Evolutionary conservation across 2,113 vertebrate species (phyloP).

Genomic region (Sceloporus tristichus): DNA sequence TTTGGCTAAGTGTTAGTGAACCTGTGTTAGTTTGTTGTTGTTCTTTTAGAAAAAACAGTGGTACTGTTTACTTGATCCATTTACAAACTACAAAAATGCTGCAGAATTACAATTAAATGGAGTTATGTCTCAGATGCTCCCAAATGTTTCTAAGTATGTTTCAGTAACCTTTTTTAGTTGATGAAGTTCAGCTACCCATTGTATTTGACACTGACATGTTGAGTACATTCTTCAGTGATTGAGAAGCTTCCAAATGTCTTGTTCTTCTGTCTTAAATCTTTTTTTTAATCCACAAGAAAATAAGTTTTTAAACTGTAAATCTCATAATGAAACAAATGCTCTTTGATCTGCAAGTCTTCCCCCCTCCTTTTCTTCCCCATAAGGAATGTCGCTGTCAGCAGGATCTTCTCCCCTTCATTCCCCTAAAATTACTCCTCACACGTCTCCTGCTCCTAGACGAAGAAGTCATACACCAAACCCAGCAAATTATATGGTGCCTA

Average conservation of each 20-base stretch:
- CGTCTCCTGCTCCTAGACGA: constrained; percentile 94
- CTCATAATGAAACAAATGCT: constrained; percentile 25
- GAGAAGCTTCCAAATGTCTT: neutral
- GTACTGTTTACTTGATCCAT: neutral
- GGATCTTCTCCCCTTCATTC: constrained; percentile 98
- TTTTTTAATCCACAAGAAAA: constrained; percentile 12
- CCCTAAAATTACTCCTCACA: constrained; percentile 98
- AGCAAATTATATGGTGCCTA: constrained; percentile 97
- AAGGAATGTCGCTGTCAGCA: constrained; percentile 98
- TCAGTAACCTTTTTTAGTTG: neutral
- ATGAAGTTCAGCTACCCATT: neutral
- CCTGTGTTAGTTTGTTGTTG: neutral
- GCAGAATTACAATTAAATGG: neutral
- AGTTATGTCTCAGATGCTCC: neutral
- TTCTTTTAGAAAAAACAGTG: neutral
- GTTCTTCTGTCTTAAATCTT: constrained; percentile 10
- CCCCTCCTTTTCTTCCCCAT: constrained; percentile 63
- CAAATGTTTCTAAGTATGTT: neutral
- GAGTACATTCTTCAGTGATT: neutral
- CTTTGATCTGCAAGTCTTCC: constrained; percentile 18
- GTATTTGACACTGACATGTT: neutral
- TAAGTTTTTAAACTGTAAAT: constrained; percentile 51
- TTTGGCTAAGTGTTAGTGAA: no score
- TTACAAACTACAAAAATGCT: neutral
- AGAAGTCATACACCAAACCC: constrained; percentile 98